Evolutionary conservation across 1,140 invertebrate genomes (phyloP).

Genomic region (Lepidotrigona ventralis): DNA sequence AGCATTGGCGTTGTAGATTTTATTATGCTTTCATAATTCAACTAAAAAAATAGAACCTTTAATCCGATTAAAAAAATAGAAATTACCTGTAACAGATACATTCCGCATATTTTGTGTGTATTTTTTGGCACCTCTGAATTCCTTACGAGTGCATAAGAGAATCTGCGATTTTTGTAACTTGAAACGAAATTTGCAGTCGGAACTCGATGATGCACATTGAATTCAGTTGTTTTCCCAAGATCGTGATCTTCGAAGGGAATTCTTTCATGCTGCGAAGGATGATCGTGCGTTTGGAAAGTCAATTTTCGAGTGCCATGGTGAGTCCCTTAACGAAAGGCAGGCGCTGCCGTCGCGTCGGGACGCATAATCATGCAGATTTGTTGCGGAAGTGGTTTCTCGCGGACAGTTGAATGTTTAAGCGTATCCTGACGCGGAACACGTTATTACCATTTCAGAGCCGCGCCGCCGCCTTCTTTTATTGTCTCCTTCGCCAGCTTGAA

Average conservation of each 20-base stretch:
- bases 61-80: too few relatives aligned
- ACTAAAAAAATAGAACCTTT: too few relatives aligned
- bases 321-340: conserved; percentile 10
- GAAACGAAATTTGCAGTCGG: not conserved
- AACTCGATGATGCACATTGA: not conserved
- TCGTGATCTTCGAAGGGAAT: not conserved
- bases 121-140: too few relatives aligned
- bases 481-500: conserved; percentile 5
- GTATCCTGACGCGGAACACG: conserved; percentile 25
- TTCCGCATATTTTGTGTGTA: too few relatives aligned
- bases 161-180: too few relatives aligned
- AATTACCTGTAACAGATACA: too few relatives aligned
- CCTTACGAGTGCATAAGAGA: too few relatives aligned
- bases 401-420: conserved; percentile 47
- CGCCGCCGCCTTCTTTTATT: conserved; percentile 21
- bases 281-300: not conserved
- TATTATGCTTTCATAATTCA: too few relatives aligned
- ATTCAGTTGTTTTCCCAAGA: not conserved
- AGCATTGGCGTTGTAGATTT: too few relatives aligned
- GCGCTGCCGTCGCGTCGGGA: not conserved
- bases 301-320: too few relatives aligned
- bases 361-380: conserved; percentile 57
- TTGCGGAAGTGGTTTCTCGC: conserved; percentile 37
- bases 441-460: conserved; percentile 39
- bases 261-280: too few relatives aligned